phyloP scores from a whole-genome alignment of 2,113 vertebrate genomes.

The Heliornis fulica region DNA sequence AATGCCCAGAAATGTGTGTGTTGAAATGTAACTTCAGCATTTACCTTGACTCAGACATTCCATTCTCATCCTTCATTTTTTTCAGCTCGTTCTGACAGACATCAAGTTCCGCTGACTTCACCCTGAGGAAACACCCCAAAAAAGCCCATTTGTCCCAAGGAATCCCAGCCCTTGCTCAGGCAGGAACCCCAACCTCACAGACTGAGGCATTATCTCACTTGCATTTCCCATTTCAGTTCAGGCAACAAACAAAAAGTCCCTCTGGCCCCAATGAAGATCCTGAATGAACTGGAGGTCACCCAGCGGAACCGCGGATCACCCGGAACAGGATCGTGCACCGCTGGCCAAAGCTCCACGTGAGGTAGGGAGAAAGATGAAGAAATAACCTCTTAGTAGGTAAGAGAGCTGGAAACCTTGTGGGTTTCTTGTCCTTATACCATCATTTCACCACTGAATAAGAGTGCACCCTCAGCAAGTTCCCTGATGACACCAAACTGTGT shows the following conservation, averaged over 20 bases:
- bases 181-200: not conserved
- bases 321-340: not conserved
- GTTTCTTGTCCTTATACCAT: not conserved
- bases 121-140: constrained; percentile 66
- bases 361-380: not conserved
- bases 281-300: not conserved
- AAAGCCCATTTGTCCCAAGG: not conserved
- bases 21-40: not conserved
- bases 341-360: not conserved
- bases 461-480: no score
- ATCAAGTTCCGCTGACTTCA: constrained; percentile 76
- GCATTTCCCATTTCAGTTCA: not conserved
- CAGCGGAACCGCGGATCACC: not conserved
- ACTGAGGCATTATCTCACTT: not conserved
- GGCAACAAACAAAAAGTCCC: not conserved
- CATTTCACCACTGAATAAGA: no score
- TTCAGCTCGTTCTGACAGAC: constrained; percentile 73
- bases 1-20: not conserved
- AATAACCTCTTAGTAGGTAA: not conserved
- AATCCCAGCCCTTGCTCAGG: not conserved
- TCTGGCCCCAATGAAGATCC: not conserved
- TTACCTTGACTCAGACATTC: constrained; percentile 79
- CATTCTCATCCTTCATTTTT: constrained; percentile 74
- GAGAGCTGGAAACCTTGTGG: not conserved
- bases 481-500: no score